phyloP scores from a whole-genome alignment of 2,113 vertebrate genomes.

The Chrysochloris asiatica region DNA sequence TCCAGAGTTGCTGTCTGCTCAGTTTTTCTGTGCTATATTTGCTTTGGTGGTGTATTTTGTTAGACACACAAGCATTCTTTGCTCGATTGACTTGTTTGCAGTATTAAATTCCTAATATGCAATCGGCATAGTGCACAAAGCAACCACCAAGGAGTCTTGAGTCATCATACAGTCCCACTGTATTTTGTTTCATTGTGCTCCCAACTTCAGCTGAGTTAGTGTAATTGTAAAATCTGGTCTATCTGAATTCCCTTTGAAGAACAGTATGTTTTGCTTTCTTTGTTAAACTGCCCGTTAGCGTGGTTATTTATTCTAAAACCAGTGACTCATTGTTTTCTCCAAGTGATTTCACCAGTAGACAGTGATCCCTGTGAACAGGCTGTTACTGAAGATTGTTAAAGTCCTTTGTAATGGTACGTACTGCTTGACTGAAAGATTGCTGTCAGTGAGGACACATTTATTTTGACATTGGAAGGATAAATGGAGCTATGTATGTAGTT shows the following conservation, averaged over 20 bases:
- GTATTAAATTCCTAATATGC: background rate
- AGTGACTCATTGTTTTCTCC: conserved; percentile 28
- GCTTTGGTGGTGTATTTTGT: background rate
- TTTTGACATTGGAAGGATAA: background rate
- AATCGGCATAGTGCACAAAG: background rate
- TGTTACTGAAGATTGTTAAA: conserved; percentile 46
- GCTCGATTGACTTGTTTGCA: background rate
- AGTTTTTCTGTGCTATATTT: background rate
- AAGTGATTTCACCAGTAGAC: background rate
- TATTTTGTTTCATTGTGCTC: background rate
- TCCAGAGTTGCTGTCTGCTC: background rate
- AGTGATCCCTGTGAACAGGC: background rate
- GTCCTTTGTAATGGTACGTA: background rate
- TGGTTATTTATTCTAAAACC: background rate
- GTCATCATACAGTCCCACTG: background rate
- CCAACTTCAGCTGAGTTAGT: background rate
- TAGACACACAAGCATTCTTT: background rate
- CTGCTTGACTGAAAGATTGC: background rate
- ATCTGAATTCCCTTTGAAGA: conserved; percentile 20
- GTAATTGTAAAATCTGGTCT: background rate
- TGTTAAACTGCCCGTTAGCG: conserved; percentile 9
- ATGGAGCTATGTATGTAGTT: background rate
- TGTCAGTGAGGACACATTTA: conserved; percentile 31
- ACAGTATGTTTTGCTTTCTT: background rate
- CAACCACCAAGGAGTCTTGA: background rate